Evolutionary conservation across 1,140 invertebrate species (phyloP).

Genomic region (Doryteuthis pealeii): DNA sequence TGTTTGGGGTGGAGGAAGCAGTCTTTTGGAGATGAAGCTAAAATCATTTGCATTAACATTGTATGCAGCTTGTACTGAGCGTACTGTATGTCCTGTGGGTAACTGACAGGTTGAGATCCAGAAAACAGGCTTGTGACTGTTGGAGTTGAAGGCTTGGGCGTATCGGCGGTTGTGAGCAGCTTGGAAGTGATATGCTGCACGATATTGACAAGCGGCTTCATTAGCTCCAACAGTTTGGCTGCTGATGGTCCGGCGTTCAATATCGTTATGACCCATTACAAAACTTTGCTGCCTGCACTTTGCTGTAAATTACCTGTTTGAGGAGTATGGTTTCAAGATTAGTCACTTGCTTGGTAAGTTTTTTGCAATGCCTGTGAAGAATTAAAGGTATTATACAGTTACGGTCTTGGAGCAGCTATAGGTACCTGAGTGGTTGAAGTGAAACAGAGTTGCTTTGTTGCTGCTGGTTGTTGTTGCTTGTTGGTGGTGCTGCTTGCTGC

Average conservation of each 20-base stretch:
- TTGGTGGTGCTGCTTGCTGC: constrained; percentile 1
- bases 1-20: background rate
- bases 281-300: constrained; percentile 13
- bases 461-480: constrained; percentile 25
- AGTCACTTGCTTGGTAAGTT: background rate
- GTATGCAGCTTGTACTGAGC: background rate
- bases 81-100: no score
- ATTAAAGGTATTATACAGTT: constrained; percentile 18
- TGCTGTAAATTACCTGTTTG: constrained; percentile 17
- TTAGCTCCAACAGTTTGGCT: background rate
- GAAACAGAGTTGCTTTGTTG: constrained; percentile 15
- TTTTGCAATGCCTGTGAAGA: constrained; percentile 20
- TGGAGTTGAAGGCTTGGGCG: background rate
- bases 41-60: background rate
- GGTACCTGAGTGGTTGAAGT: background rate
- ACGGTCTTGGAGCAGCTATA: constrained; percentile 4
- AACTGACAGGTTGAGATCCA: background rate
- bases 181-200: background rate
- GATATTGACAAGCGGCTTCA: background rate
- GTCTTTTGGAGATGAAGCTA: background rate
- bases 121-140: background rate
- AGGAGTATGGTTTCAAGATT: background rate
- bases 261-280: background rate
- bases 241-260: background rate
- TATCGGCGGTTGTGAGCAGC: background rate